phyloP scores from a whole-genome alignment of 1,140 invertebrate species.

The Caenorhabditis inopinata region DNA sequence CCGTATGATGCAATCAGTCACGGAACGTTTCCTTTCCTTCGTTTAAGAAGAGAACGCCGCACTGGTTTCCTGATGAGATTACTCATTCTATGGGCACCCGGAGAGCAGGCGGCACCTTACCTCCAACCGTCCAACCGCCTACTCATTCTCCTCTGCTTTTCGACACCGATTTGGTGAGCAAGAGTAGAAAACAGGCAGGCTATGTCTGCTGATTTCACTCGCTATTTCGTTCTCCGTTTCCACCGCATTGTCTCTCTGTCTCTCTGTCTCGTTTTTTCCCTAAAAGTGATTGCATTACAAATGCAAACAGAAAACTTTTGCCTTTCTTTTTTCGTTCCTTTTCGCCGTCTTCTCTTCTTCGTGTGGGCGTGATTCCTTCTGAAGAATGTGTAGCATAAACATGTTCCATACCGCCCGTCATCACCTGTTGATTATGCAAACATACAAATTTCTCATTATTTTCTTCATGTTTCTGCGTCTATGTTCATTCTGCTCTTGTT shows the following conservation, averaged over 20 bases:
- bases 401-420: slow-evolving; percentile 9
- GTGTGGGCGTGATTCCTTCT: neutral
- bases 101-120: neutral
- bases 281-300: slow-evolving; percentile 33
- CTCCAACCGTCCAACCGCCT: neutral
- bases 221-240: neutral
- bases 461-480: neutral
- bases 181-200: neutral
- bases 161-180: neutral
- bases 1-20: neutral
- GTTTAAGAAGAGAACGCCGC: neutral
- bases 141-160: neutral
- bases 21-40: neutral
- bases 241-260: neutral
- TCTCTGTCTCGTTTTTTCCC: slow-evolving; percentile 8
- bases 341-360: neutral
- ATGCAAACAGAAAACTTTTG: slow-evolving; percentile 27
- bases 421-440: slow-evolving; percentile 30
- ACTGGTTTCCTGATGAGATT: neutral
- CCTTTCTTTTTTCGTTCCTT: slow-evolving; percentile 11
- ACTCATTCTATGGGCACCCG: neutral
- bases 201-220: neutral
- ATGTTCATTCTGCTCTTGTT: no score
- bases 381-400: slow-evolving; percentile 11
- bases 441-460: neutral